These are phyloP conservation scores for Halcyon badia DNA, from an alignment of 2,797 vertebrate genomes.

Conservation along the genomic window DNA sequence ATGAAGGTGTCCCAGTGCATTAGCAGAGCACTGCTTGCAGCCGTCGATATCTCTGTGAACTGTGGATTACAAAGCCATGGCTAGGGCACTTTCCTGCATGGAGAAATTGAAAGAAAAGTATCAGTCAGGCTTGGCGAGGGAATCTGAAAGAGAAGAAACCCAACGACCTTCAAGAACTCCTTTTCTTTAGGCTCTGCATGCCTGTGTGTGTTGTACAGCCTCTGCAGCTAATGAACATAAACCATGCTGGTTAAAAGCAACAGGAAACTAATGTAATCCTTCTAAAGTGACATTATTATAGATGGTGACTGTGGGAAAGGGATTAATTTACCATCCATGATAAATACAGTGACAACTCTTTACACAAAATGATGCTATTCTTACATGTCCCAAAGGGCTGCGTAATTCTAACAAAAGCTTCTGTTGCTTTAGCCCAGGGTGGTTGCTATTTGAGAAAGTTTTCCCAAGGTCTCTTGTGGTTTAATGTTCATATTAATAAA, in stretches of 20 bases:
- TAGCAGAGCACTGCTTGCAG: not conserved
- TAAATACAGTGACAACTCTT: not conserved
- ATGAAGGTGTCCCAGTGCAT: not conserved
- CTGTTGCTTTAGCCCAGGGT: not conserved
- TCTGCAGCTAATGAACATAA: not conserved
- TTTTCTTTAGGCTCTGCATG: not conserved
- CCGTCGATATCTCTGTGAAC: rapidly evolving
- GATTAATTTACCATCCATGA: not conserved
- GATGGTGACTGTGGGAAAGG: not conserved
- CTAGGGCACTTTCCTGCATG: not conserved
- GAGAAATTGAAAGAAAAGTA: not conserved
- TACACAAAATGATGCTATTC: not conserved
- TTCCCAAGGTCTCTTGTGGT: not conserved
- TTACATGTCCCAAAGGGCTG: not conserved
- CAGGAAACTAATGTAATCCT: not conserved
- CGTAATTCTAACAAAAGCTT: not conserved
- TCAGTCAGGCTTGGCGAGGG: not conserved
- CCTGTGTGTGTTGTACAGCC: not conserved
- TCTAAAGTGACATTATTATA: not conserved
- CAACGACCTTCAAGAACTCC: not conserved
- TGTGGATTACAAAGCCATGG: not conserved
- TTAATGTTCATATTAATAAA: not conserved
- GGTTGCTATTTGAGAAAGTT: not conserved
- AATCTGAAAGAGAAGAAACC: not conserved
- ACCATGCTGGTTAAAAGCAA: not conserved